Evolutionary conservation across 2,113 vertebrate genomes (phyloP).

Genomic region (Sus scrofa): DNA sequence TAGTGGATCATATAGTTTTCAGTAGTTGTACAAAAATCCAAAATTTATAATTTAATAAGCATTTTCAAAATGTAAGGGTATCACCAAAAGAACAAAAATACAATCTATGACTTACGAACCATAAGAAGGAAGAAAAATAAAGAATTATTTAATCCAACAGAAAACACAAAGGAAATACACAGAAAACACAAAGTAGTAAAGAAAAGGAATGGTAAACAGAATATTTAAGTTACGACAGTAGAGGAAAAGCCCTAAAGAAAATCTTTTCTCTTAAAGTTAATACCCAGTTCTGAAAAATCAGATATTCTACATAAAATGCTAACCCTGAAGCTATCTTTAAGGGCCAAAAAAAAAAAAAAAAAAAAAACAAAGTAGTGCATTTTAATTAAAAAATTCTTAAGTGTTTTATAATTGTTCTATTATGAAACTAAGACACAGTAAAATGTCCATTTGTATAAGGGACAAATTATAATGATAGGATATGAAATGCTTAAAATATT

Average conservation of each 20-base stretch:
- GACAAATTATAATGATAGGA: constrained; percentile 16
- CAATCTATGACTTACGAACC: background rate
- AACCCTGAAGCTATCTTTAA: background rate
- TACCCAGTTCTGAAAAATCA: background rate
- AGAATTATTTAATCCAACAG: background rate
- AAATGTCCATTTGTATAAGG: background rate
- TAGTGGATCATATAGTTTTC: background rate
- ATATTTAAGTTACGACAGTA: background rate
- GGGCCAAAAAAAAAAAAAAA: background rate
- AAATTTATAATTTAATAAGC: background rate
- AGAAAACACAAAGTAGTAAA: background rate
- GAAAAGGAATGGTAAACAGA: background rate
- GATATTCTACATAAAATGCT: background rate
- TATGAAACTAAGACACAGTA: constrained; percentile 15
- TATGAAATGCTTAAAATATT: background rate
- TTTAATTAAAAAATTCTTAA: constrained; percentile 2
- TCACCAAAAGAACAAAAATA: background rate
- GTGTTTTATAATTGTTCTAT: background rate
- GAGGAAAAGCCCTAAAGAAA: background rate
- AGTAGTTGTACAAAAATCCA: background rate
- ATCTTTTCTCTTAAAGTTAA: background rate
- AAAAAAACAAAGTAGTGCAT: background rate
- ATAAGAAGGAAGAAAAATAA: background rate
- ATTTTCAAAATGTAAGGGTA: background rate
- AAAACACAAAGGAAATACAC: background rate